Conservation (phyloP, 2,797 vertebrate genomes). For the Rhadinocentrus ornatus region DNA sequence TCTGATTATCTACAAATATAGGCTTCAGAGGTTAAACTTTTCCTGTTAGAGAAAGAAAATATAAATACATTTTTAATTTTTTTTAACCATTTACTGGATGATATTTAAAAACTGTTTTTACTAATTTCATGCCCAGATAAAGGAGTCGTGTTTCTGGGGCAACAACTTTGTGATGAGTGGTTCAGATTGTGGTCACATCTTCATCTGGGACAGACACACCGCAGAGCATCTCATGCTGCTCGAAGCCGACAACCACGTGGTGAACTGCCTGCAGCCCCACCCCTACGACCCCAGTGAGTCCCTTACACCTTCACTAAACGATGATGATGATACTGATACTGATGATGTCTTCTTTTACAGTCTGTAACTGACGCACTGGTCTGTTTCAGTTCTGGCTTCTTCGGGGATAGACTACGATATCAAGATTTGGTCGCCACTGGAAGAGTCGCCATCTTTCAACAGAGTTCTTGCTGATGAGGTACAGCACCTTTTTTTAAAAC, state of each 20-base stretch:
- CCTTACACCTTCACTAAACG: background rate
- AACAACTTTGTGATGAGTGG: conserved; percentile 99
- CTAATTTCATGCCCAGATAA: conserved; percentile 82
- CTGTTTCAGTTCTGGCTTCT: conserved; percentile 92
- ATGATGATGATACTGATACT: too few relatives aligned
- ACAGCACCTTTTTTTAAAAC: background rate
- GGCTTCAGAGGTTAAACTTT: background rate
- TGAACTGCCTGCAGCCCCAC: conserved; percentile 98
- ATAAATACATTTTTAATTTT: background rate
- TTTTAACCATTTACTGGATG: background rate
- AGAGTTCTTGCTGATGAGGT: conserved; percentile 96
- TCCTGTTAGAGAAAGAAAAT: background rate
- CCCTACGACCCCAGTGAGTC: conserved; percentile 96
- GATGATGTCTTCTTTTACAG: background rate
- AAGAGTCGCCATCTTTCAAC: conserved; percentile 93
- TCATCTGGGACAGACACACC: conserved; percentile 97
- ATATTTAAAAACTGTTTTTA: background rate
- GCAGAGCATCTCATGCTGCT: conserved; percentile 97
- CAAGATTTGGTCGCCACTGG: conserved; percentile 97
- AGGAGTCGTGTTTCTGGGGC: conserved; percentile 99
- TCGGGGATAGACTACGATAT: conserved; percentile 99
- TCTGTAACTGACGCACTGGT: conserved; percentile 39
- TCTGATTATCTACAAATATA: background rate
- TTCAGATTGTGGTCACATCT: conserved; percentile 98
- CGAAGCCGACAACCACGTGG: conserved; percentile 98